Conservation (phyloP, 2,113 vertebrate genomes). For the Tamias sibiricus region DNA sequence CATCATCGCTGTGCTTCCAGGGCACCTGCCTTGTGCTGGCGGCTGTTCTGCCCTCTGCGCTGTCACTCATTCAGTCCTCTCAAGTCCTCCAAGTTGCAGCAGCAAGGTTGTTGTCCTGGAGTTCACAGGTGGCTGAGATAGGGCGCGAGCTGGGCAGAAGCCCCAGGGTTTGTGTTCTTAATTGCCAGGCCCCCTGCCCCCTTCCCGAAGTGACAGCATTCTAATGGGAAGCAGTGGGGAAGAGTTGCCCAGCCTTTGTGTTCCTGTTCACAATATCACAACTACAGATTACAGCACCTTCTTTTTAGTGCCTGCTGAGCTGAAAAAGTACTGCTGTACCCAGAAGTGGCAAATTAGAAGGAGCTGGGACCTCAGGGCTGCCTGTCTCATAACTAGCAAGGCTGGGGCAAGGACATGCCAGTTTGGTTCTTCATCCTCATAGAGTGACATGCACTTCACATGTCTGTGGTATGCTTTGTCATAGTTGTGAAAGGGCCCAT, state of each 20-base stretch:
- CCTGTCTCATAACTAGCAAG: neutral
- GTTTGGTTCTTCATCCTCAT: too few relatives aligned
- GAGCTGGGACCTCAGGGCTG: neutral
- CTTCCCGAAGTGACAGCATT: neutral
- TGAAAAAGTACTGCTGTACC: neutral
- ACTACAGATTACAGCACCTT: accelerated
- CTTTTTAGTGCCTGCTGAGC: neutral
- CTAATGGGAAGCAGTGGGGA: neutral
- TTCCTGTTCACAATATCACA: accelerated
- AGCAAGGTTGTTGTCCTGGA: neutral
- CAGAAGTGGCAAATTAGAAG: neutral
- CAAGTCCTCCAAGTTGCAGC: neutral
- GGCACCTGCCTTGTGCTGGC: neutral
- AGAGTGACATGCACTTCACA: accelerated
- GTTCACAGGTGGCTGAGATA: neutral
- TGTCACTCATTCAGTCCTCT: neutral
- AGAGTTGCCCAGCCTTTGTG: accelerated
- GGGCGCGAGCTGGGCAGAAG: neutral
- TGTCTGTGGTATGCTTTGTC: neutral
- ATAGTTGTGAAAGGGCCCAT: too few relatives aligned
- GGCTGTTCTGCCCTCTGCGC: accelerated
- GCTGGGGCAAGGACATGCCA: too few relatives aligned
- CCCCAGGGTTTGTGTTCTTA: accelerated
- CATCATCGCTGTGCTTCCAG: neutral
- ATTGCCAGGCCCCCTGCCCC: neutral